These are phyloP conservation scores for Anaspis maculata DNA, from an alignment of 2,888 invertebrate genomes.

Conservation along the genomic window DNA sequence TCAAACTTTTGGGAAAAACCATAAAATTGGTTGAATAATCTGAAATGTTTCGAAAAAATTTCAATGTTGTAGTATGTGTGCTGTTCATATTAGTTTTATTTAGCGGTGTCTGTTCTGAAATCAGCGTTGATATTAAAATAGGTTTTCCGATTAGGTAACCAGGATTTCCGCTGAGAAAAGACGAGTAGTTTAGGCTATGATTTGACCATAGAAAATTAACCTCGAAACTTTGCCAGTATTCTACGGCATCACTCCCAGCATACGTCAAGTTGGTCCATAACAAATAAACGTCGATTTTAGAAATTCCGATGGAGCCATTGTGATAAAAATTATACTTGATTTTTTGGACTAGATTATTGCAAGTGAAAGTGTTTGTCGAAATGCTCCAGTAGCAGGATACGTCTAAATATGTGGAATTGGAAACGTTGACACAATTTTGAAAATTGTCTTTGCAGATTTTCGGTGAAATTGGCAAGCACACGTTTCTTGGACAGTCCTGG, in stretches of 20 bases:
- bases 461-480: constrained; percentile 31
- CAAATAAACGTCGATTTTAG: constrained; percentile 29
- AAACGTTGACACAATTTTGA: constrained; percentile 26
- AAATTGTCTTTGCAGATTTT: constrained; percentile 30
- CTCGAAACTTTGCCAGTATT: constrained; percentile 27
- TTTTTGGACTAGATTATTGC: constrained; percentile 32
- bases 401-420: no score
- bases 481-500: constrained; percentile 34
- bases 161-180: constrained; percentile 61
- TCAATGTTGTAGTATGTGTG: constrained; percentile 7
- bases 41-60: constrained; percentile 20
- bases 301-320: constrained; percentile 42
- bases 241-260: no score
- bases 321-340: constrained; percentile 38
- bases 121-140: constrained; percentile 44
- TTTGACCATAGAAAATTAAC: constrained; percentile 35
- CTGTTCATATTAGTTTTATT: constrained; percentile 9
- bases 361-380: constrained; percentile 20
- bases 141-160: constrained; percentile 64
- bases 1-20: constrained; percentile 38
- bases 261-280: not conserved
- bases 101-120: constrained; percentile 34
- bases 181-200: constrained; percentile 27
- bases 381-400: constrained; percentile 20
- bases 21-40: constrained; percentile 32